A percentile compares a stretch with the other conserved stretches of the same genome.
These are phyloP conservation scores for Hiodon alosoides DNA, from an alignment of 2,113 vertebrate genomes.

Conservation along the genomic window DNA sequence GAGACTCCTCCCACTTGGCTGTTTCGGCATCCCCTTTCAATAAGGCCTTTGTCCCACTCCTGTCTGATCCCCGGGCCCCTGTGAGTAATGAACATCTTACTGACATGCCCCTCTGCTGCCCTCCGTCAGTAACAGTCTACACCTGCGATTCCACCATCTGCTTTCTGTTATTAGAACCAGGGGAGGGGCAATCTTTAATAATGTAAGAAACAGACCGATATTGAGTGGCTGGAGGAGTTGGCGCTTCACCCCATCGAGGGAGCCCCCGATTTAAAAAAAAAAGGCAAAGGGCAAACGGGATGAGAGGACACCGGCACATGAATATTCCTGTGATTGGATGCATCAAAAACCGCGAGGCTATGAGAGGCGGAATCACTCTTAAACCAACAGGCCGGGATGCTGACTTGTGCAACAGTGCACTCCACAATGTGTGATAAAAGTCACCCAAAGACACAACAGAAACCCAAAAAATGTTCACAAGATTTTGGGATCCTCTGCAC, in stretches of 20 bases:
- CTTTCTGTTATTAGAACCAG: neutral
- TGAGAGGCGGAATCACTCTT: too few species aligned
- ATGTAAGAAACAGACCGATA: too few species aligned
- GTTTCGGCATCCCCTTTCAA: conserved; percentile 30
- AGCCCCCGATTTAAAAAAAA: too few species aligned
- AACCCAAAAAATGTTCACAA: neutral
- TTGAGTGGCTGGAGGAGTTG: too few species aligned
- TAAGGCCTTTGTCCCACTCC: conserved; percentile 28
- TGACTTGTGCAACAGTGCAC: neutral
- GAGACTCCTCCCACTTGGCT: conserved; percentile 1
- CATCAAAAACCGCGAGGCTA: too few species aligned
- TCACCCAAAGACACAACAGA: neutral
- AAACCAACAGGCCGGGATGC: too few species aligned
- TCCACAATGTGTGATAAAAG: neutral
- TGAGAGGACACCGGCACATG: too few species aligned
- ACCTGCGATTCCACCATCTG: neutral
- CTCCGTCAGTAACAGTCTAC: conserved; percentile 21
- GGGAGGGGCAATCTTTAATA: neutral
- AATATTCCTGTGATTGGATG: too few species aligned
- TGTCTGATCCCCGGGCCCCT: conserved; percentile 22
- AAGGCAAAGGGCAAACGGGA: too few species aligned
- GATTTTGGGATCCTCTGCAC: too few species aligned
- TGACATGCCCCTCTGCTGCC: conserved; percentile 27
- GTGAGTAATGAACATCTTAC: conserved; percentile 31
- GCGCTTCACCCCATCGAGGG: too few species aligned